phyloP scores from a whole-genome alignment of 2,888 invertebrate genomes.

The Eustalomyia histrio region DNA sequence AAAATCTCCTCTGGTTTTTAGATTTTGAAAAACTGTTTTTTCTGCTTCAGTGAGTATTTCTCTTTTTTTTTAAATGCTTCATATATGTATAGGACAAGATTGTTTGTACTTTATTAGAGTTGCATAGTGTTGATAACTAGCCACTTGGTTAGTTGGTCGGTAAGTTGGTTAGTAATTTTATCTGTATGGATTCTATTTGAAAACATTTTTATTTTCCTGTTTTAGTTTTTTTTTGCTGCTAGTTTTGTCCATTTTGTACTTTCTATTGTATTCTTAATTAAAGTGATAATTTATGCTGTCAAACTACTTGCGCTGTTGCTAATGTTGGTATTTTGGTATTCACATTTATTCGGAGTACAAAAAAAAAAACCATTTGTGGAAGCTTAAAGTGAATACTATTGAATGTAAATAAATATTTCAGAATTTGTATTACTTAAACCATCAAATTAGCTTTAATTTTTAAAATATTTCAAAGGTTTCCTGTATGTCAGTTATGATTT shows the following conservation, averaged over 20 bases:
- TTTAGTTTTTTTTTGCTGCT: conserved; percentile 13
- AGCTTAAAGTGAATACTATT: too few relatives aligned
- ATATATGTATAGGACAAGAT: background rate
- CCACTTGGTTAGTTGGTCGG: background rate
- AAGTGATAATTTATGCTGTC: conserved; percentile 67
- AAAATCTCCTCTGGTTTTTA: conserved; percentile 22
- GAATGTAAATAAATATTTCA: too few relatives aligned
- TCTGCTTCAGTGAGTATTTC: conserved; percentile 1
- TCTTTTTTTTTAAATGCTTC: too few relatives aligned
- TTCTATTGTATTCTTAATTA: conserved; percentile 65
- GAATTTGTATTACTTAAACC: too few relatives aligned
- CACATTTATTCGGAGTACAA: too few relatives aligned
- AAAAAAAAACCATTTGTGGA: too few relatives aligned
- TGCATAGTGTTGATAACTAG: conserved; percentile 35
- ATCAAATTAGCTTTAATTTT: too few relatives aligned
- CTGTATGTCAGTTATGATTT: too few relatives aligned
- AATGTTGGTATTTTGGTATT: background rate
- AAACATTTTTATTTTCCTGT: conserved; percentile 5
- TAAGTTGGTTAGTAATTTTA: conserved; percentile 7
- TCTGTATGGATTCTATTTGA: background rate
- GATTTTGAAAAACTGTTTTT: conserved; percentile 16
- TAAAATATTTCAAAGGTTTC: too few relatives aligned
- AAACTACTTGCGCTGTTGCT: conserved; percentile 32
- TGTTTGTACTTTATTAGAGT: conserved; percentile 38
- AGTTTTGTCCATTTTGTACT: conserved; percentile 54